Percentiles rank a stretch among this genome's conserved stretches.
These are phyloP conservation scores for Lamellibrachia luymesi DNA, from an alignment of 1,140 invertebrate species.

Conservation along the genomic window DNA sequence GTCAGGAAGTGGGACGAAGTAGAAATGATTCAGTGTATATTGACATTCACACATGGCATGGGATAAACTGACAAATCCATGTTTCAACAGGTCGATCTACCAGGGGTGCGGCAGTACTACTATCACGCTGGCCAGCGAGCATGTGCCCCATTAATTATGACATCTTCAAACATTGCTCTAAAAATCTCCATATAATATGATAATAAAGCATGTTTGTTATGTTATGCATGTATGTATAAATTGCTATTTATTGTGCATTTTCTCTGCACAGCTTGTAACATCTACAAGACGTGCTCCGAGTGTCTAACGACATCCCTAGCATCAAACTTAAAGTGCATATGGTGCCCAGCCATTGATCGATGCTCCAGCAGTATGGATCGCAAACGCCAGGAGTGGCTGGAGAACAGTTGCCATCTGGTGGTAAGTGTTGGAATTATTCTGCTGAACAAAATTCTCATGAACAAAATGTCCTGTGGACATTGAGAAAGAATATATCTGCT, in stretches of 20 bases:
- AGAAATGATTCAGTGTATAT: too few relatives aligned
- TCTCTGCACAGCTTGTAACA: conserved; percentile 69
- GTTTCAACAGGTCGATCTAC: too few relatives aligned
- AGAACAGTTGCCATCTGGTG: conserved; percentile 68
- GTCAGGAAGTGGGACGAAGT: too few relatives aligned
- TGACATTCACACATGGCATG: too few relatives aligned
- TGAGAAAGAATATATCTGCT: not conserved
- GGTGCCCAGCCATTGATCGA: conserved; percentile 77
- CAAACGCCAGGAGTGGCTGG: conserved; percentile 83
- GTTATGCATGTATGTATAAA: not conserved
- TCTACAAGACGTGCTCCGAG: conserved; percentile 70
- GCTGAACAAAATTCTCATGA: not conserved
- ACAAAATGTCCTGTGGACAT: not conserved
- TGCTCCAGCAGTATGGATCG: conserved; percentile 90
- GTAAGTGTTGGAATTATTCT: not conserved
- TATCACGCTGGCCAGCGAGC: too few relatives aligned
- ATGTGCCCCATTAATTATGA: not conserved
- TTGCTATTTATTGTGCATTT: conserved; percentile 8
- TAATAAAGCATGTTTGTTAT: not conserved
- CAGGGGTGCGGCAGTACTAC: too few relatives aligned
- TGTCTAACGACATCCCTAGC: conserved; percentile 55
- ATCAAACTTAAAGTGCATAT: conserved; percentile 66
- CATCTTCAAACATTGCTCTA: not conserved
- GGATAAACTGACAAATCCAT: too few relatives aligned
- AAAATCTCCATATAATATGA: not conserved